A percentile compares a stretch with the other conserved stretches of the same genome.
These are phyloP conservation scores for Ditula angustiorana DNA, from an alignment of 2,888 invertebrate genomes.

Conservation along the genomic window DNA sequence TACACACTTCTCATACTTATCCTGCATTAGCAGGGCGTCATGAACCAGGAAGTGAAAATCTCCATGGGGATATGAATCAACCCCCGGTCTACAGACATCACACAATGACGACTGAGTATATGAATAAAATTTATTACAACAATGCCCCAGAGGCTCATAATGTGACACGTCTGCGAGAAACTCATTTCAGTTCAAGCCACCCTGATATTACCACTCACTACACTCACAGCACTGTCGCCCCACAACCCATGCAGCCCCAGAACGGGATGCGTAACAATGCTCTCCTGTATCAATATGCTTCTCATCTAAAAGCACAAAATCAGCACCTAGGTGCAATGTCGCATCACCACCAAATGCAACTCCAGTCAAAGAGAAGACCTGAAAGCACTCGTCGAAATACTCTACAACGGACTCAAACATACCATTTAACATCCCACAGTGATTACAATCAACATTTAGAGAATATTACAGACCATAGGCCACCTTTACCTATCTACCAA, in stretches of 20 bases:
- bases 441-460: slow-evolving; percentile 80
- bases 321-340: slow-evolving; percentile 73
- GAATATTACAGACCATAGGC: slow-evolving; percentile 68
- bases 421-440: slow-evolving; percentile 81
- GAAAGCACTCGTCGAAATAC: slow-evolving; percentile 75
- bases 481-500: slow-evolving; percentile 65
- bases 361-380: slow-evolving; percentile 66
- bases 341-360: slow-evolving; percentile 71
- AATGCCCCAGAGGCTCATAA: slow-evolving; percentile 71
- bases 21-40: slow-evolving; percentile 71
- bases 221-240: slow-evolving; percentile 62
- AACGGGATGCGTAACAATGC: slow-evolving; percentile 73
- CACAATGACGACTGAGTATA: slow-evolving; percentile 77
- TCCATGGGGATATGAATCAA: slow-evolving; percentile 65
- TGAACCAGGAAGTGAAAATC: slow-evolving; percentile 64
- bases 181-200: slow-evolving; percentile 82
- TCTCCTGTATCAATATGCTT: slow-evolving; percentile 80
- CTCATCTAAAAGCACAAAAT: slow-evolving; percentile 79
- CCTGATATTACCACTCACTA: slow-evolving; percentile 80
- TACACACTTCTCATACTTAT: slow-evolving; percentile 79
- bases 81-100: slow-evolving; percentile 72
- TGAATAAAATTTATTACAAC: slow-evolving; percentile 76
- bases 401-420: slow-evolving; percentile 80
- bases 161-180: slow-evolving; percentile 75
- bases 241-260: slow-evolving; percentile 58